Evolutionary conservation across 1,140 invertebrate species (phyloP), one percentile per base, ranked within the genome.

Genomic region (Amphibalanus amphitrite): DNA sequence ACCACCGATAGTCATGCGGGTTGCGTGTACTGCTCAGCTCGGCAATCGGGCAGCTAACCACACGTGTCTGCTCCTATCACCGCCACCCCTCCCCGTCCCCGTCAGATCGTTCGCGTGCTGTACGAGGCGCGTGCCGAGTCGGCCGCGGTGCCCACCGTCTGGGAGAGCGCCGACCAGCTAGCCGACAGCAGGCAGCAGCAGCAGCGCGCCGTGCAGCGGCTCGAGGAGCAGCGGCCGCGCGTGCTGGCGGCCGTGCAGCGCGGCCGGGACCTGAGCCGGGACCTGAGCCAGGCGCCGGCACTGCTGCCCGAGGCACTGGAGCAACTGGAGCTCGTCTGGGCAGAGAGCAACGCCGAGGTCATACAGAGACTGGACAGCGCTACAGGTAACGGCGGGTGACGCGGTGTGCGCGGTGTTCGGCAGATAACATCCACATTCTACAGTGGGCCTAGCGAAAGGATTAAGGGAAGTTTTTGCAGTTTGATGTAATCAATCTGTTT

Each of bases 181-280:
- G 64, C 89, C 3, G 88, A 91, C 75, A 87, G 85, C 29, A 79
- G 90, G 25, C 79, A 85, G 47, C 87, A 91, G 76, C 91, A 95
- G 78, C 89, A 93, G 80, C 84, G 83, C 70, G 86, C 90, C 13
- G 84, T 93, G 33, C 86, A 86, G 75, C 89, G 92, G 78, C 82
- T 97, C 28, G 93, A 95, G 78, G 85, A 89, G 74, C 91, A 96
- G 78, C 82, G 91, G 77, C 84, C 88, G 1, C 90, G 88, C 69
- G 90, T 97, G 33, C 88, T 95, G 81, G 90, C 90, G 23, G 91
- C 95, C 85, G 80, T 97, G 4, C 93, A 96, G 78, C 84, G 88
- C 73, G 94, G 94, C 6, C 92, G 91, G 80, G 91, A 94, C 78
- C 84, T 97, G 4, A 84, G 89, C 69, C 90, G 89, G 79, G 91